Conservation (phyloP, 2,113 vertebrate genomes). For the Chauna torquata region DNA sequence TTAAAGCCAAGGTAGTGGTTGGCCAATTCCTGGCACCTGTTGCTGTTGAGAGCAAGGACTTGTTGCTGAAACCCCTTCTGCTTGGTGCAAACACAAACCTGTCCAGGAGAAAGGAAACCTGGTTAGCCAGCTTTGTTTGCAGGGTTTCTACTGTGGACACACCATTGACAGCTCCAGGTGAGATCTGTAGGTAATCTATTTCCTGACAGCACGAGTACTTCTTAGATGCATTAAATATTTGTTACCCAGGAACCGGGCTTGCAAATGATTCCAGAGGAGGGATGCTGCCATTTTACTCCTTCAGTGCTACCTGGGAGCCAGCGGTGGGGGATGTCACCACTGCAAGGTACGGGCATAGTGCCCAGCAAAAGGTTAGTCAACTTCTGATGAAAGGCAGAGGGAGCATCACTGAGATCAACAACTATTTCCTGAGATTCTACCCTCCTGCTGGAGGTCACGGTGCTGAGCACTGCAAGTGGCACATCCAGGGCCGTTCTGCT, state of each 20-base stretch:
- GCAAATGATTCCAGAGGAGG: background rate
- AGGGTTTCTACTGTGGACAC: background rate
- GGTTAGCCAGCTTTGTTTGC: background rate
- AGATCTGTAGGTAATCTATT: no score
- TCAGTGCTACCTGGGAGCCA: background rate
- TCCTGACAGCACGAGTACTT: fast-evolving
- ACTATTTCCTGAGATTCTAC: background rate
- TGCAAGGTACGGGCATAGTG: background rate
- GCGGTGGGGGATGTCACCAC: no score
- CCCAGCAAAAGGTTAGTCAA: background rate
- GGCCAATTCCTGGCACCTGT: constrained; percentile 77
- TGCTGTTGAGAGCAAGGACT: constrained; percentile 53
- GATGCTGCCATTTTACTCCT: background rate
- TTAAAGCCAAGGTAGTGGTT: constrained; percentile 81
- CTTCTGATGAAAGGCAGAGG: background rate
- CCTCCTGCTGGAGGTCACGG: background rate
- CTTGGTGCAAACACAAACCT: constrained; percentile 70
- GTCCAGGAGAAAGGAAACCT: background rate
- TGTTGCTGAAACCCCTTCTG: constrained; percentile 23
- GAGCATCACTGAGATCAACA: background rate
- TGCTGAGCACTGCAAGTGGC: background rate
- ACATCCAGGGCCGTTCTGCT: background rate
- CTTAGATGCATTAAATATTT: background rate
- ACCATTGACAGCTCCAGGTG: background rate
- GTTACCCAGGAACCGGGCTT: background rate